A percentile compares a stretch with the other conserved stretches of the same genome.
Evolutionary conservation across 2,113 vertebrate species (phyloP).

Genomic region (Capreolus pygargus): DNA sequence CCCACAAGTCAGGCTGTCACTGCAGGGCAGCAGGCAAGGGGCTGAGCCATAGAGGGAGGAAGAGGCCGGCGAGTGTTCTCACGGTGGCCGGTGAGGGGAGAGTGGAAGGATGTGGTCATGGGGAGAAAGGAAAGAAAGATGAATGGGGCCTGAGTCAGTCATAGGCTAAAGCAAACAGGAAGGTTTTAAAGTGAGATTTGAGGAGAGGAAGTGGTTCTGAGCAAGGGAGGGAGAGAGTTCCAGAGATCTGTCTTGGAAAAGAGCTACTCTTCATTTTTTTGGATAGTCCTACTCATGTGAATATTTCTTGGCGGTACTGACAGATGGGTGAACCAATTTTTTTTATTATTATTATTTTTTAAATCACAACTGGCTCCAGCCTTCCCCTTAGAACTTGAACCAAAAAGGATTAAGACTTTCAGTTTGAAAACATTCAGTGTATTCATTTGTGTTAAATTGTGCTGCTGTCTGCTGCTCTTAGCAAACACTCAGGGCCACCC

Average conservation of each 20-base stretch:
- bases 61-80: conserved; percentile 40
- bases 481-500: conserved; percentile 35
- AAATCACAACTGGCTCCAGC: conserved; percentile 45
- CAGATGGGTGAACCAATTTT: conserved; percentile 44
- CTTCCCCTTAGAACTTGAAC: conserved; percentile 57
- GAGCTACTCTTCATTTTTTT: conserved; percentile 64
- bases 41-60: conserved; percentile 9
- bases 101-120: conserved; percentile 74
- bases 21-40: background rate
- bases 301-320: conserved; percentile 67
- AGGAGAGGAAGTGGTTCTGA: conserved; percentile 76
- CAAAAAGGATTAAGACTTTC: conserved; percentile 45
- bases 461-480: background rate
- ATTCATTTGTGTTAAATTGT: background rate
- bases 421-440: conserved; percentile 48
- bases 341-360: conserved; percentile 7
- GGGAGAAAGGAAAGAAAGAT: conserved; percentile 75
- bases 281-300: conserved; percentile 45
- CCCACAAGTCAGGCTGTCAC: background rate
- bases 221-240: conserved; percentile 59
- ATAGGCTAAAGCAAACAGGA: conserved; percentile 78
- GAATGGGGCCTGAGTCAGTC: conserved; percentile 73
- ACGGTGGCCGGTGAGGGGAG: conserved; percentile 26
- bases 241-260: conserved; percentile 69
- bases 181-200: conserved; percentile 79